phyloP scores from a whole-genome alignment of 2,113 vertebrate genomes.

The Aegotheles bennettii region DNA sequence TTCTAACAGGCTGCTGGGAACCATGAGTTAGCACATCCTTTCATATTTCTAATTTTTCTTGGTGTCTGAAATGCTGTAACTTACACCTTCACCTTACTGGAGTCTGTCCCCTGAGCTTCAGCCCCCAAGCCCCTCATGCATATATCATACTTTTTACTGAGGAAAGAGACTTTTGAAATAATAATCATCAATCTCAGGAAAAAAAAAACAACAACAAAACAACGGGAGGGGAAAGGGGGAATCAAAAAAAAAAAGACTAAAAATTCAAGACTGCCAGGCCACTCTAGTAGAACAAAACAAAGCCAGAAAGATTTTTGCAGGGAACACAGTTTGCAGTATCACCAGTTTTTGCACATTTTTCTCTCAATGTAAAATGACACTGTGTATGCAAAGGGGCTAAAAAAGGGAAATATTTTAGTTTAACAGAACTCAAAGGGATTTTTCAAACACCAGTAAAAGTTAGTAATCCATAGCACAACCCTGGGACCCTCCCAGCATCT shows the following conservation, averaged over 20 bases:
- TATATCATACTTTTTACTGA: background rate
- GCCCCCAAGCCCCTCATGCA: background rate
- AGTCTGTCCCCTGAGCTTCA: background rate
- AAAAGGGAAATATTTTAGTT: background rate
- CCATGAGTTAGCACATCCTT: background rate
- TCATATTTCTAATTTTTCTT: background rate
- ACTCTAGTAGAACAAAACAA: background rate
- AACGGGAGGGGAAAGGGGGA: too few relatives aligned
- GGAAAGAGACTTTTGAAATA: background rate
- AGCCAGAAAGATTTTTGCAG: background rate
- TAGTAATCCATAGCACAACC: background rate
- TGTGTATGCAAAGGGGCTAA: rapidly evolving
- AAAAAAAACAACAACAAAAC: background rate
- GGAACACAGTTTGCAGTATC: background rate
- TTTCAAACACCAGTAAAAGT: background rate
- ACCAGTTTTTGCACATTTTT: background rate
- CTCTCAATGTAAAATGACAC: background rate
- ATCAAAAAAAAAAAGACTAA: background rate
- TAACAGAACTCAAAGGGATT: background rate
- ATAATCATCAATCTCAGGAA: background rate
- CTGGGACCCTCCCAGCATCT: background rate
- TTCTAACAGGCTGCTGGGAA: background rate
- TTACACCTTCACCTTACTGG: background rate
- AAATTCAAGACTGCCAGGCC: background rate
- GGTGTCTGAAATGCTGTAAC: background rate